Base-by-base conservation (phyloP, 37 sponge, comb jelly and placozoan genomes). In the Haliclona indistincta region DNA sequence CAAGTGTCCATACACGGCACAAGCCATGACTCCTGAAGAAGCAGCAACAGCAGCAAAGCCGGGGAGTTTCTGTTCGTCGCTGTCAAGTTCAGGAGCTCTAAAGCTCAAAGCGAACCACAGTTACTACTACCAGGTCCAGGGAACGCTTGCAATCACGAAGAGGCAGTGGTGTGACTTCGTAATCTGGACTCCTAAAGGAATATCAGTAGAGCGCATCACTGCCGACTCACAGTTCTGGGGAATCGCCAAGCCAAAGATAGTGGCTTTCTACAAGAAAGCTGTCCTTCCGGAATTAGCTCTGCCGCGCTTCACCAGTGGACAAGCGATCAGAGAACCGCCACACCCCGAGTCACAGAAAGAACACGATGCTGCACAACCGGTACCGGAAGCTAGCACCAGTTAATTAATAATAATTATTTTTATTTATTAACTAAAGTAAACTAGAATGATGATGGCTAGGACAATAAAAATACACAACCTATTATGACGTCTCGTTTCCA, bases 111-210 rank as follows among this genome's bases (percentile, higher is more conserved):
- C 28, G 23, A 61, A 61, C 63, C 63, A 61, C 63, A 29, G 23
- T 29, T 61, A 61, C 63, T 61, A n/a, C 63, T 61, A 61, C 63
- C 63, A 61, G 28, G 63, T 61, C 63, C 63, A n/a, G n/a, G n/a
- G n/a, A n/a, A n/a, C n/a, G n/a, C 49, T 47, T 47, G 49, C 49
- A 17, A n/a, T n/a, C n/a, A n/a, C n/a, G n/a, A n/a, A n/a, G n/a
- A n/a, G n/a, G n/a, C n/a, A n/a, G n/a, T n/a, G n/a, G n/a, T n/a
- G n/a, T n/a, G n/a, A n/a, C n/a, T n/a, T n/a, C n/a, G n/a, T n/a
- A n/a, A n/a, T n/a, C n/a, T n/a, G n/a, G n/a, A 13, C 8, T 47
- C 49, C 8, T 17, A 47, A 47, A 47, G 13, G 13, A 13, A 47
- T 13, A 17, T 36, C 67, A 36, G 67, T 66, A 7, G 67, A 66